Evolutionary conservation across 2,113 vertebrate genomes (phyloP), one percentile per base, ranked within the genome.

Genomic region (Sphyrna mokarran): DNA sequence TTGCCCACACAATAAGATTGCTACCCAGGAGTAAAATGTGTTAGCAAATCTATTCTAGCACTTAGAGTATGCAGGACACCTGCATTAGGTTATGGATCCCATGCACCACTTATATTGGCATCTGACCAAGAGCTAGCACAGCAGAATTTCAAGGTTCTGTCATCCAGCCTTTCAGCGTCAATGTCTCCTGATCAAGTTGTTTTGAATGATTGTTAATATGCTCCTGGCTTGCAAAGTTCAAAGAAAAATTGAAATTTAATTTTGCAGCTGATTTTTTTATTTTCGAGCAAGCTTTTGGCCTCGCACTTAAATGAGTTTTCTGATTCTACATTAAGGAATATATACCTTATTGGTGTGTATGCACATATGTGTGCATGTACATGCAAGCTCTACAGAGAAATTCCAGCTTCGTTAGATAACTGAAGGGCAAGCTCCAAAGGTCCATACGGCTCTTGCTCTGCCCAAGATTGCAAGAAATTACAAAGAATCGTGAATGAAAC

Each of bases 51-150:
- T 96, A 96, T 96, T 96, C 96, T 95, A 96, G 95, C 85, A 96
- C 69, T 18, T 63, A 68, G 40, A 70, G 96, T 96, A 96, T 96
- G 96, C 95, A 95, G 91, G 96, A 96, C 97, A 97, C 97, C 97
- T 97, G 96, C 93, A 95, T 97, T 89, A 95, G 87, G 10, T 0
- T 87, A 96, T 95, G 95, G 95, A 96, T 97, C 96, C 96, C 96
- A 95, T 95, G 95, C 68, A 96, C 96, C 96, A 96, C 96, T 97
- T 76, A 96, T 96, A 54, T 96, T 97, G 97, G 97, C 97, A 96
- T 29, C 0, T 8, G 48, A 96, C 96, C 97, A 97, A 96, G 94
- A 96, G 54, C 96, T 95, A 97, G 96, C 96, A 96, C 97, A 96
- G 96, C 96, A 97, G 96, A 97, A 96, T 96, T 69, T 0, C 33